Percentiles rank a stretch among this genome's conserved stretches.
Evolutionary conservation across 2,888 invertebrate species (phyloP).

Genomic region (Bombylius major): DNA sequence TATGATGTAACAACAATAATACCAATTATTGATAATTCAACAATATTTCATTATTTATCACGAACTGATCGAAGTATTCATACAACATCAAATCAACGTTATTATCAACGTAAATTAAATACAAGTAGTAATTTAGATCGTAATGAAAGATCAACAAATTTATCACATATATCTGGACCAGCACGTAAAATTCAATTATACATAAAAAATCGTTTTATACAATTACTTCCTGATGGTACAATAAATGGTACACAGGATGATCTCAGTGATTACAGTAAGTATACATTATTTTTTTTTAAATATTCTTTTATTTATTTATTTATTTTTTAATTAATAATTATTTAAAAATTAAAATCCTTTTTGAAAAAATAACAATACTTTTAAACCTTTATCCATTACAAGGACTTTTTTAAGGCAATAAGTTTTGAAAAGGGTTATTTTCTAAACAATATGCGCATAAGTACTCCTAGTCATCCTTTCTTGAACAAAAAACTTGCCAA

Average conservation of each 20-base stretch:
- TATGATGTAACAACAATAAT: constrained; percentile 4
- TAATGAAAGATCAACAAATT: constrained; percentile 60
- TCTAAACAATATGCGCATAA: no score
- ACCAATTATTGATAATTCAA: constrained; percentile 5
- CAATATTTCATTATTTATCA: constrained; percentile 20
- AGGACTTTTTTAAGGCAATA: no score
- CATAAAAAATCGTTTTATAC: constrained; percentile 71
- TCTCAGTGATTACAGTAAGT: constrained; percentile 76
- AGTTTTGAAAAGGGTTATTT: no score
- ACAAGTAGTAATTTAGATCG: constrained; percentile 31
- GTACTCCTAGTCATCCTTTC: no score
- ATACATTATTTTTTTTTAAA: constrained; percentile 5
- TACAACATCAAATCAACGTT: constrained; percentile 7
- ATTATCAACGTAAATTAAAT: constrained; percentile 12
- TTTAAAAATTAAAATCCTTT: no score
- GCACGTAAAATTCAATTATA: constrained; percentile 71
- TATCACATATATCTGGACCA: constrained; percentile 68
- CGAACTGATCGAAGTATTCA: constrained; percentile 35
- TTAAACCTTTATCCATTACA: no score
- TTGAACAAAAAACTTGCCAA: no score
- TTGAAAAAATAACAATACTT: no score
- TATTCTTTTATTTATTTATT: background rate
- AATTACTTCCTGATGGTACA: constrained; percentile 70
- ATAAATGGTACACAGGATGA: constrained; percentile 73
- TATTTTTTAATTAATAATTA: background rate